Conservation (phyloP, 37 sponge, comb jelly and placozoan genomes). For the Halisarca cf. caerulea region DNA sequence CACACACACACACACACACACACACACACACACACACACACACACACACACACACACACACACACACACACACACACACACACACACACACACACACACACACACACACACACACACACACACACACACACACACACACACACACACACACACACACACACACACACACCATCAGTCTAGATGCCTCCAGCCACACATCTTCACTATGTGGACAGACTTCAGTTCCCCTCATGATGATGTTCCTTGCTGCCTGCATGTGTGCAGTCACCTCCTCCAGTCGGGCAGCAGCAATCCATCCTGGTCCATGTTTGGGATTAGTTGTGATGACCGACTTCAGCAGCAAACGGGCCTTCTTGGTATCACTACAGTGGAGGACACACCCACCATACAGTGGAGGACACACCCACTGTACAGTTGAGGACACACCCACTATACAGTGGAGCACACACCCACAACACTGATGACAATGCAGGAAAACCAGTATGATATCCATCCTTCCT, state of each 20-base stretch:
- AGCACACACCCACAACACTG: not conserved
- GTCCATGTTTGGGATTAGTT: constrained; percentile 97
- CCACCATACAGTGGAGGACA: not conserved
- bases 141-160: not conserved
- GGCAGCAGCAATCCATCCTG: constrained; percentile 99
- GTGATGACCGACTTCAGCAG: constrained; percentile 94
- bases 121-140: constrained; percentile 18
- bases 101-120: constrained; percentile 11
- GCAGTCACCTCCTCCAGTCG: constrained; percentile 98
- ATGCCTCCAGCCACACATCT: constrained; percentile 97
- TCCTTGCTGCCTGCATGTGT: constrained; percentile 89
- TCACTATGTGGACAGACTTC: constrained; percentile 94
- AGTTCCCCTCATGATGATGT: constrained; percentile 88
- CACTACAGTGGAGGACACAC: constrained; percentile 47
- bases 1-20: constrained; percentile 9
- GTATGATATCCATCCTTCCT: too few species aligned
- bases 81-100: constrained; percentile 15
- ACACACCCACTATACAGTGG: not conserved
- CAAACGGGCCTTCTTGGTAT: constrained; percentile 93
- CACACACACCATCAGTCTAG: constrained; percentile 77
- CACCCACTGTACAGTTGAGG: not conserved
- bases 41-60: constrained; percentile 17
- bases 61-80: constrained; percentile 26
- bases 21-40: not conserved
- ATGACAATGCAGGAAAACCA: too few species aligned